Conservation (phyloP, 1,140 invertebrate genomes). For the Papilio polytes region DNA sequence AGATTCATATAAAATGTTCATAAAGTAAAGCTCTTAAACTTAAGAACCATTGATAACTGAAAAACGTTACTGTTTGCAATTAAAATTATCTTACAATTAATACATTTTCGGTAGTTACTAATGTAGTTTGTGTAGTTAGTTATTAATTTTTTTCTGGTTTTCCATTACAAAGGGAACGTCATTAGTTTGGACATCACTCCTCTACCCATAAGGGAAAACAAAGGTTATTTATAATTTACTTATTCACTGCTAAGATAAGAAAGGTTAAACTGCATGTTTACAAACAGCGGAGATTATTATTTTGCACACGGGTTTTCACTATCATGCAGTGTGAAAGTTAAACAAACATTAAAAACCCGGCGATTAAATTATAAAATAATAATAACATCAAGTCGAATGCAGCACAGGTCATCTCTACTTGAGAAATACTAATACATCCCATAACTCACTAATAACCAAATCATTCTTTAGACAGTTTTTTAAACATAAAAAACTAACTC, state of each 20-base stretch:
- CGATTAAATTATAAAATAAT: background rate
- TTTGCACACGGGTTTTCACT: background rate
- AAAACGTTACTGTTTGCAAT: background rate
- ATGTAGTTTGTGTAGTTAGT: no score
- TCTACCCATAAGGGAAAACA: no score
- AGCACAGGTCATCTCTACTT: background rate
- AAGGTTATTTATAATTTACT: no score
- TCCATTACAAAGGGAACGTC: no score
- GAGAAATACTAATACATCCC: background rate
- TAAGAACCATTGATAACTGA: background rate
- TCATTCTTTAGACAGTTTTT: no score
- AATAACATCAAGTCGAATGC: background rate
- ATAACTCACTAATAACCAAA: background rate
- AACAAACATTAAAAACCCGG: background rate
- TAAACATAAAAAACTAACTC: no score
- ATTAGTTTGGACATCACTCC: no score
- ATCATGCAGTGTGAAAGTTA: background rate
- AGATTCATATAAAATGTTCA: background rate
- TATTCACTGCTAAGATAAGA: background rate
- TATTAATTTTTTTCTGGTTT: no score
- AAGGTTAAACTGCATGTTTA: background rate
- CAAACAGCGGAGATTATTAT: background rate
- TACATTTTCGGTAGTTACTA: background rate
- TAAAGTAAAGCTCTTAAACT: background rate
- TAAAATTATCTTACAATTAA: background rate